phyloP scores from a whole-genome alignment of 1,140 invertebrate genomes.

The Sinonovacula constricta region DNA sequence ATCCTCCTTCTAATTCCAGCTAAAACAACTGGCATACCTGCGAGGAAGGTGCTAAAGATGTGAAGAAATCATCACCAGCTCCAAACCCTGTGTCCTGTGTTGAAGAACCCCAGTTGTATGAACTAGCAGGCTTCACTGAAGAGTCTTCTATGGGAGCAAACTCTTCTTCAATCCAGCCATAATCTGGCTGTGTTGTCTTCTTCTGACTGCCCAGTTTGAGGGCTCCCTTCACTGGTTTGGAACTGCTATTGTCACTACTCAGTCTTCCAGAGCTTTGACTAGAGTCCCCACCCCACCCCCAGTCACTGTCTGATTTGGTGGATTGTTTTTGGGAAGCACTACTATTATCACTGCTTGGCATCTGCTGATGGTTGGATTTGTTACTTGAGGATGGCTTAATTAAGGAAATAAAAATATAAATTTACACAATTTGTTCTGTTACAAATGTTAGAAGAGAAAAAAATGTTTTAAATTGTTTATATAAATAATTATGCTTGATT shows the following conservation, averaged over 20 bases:
- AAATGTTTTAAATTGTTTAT: too few species aligned
- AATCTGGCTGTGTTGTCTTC: conserved; percentile 80
- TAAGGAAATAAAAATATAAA: too few species aligned
- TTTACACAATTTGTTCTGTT: too few species aligned
- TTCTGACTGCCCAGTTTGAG: conserved; percentile 40
- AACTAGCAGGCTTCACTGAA: conserved; percentile 64
- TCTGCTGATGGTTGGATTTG: too few species aligned
- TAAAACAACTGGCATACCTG: too few species aligned
- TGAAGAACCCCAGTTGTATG: conserved; percentile 73
- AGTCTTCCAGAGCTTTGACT: conserved; percentile 15
- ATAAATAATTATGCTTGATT: too few species aligned
- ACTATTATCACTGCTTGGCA: not conserved
- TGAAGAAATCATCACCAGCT: conserved; percentile 71
- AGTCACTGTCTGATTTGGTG: conserved; percentile 18
- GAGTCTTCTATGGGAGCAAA: conserved; percentile 79
- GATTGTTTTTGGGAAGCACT: not conserved
- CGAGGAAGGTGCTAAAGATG: too few species aligned
- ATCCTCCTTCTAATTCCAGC: too few species aligned
- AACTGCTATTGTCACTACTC: conserved; percentile 12
- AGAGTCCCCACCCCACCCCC: conserved; percentile 27
- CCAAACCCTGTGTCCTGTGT: conserved; percentile 2
- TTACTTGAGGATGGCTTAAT: too few species aligned
- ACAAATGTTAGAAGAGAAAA: too few species aligned
- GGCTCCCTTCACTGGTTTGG: conserved; percentile 45
- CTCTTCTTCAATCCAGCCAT: conserved; percentile 85